These are phyloP conservation scores for Dipodomys spectabilis DNA, from an alignment of 2,113 vertebrate genomes.

Conservation along the genomic window DNA sequence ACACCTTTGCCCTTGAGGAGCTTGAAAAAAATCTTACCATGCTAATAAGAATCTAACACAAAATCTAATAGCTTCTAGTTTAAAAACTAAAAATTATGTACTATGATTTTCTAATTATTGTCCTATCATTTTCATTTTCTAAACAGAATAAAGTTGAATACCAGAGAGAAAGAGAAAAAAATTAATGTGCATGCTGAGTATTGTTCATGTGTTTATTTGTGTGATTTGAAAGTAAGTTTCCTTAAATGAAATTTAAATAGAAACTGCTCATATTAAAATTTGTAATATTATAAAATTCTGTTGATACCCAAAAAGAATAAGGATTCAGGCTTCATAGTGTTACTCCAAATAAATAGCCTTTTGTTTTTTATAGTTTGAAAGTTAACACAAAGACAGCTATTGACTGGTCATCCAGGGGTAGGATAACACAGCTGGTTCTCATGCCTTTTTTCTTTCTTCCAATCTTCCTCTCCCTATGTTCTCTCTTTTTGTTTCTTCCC, in stretches of 20 bases:
- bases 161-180: conserved; percentile 7
- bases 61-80: conserved; percentile 3
- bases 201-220: not conserved
- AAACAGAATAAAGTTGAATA: conserved; percentile 45
- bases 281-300: conserved; percentile 27
- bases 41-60: not conserved
- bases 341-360: conserved; percentile 46
- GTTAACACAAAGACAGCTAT: conserved; percentile 37
- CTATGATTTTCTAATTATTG: not conserved
- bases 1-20: not conserved
- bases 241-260: conserved; percentile 58
- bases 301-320: conserved; percentile 48
- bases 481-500: conserved; percentile 58
- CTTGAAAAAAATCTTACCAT: not conserved
- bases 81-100: conserved; percentile 27
- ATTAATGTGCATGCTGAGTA: conserved; percentile 34
- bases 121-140: conserved; percentile 58
- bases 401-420: conserved; percentile 29
- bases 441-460: not conserved
- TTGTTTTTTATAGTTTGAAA: conserved; percentile 52
- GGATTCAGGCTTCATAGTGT: not conserved
- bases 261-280: conserved; percentile 59
- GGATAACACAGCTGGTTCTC: conserved; percentile 25
- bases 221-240: conserved; percentile 55
- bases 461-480: not conserved